Base-by-base conservation (phyloP, 37 sponge, comb jelly and placozoan genomes). In the Petrosia ficiformis region DNA sequence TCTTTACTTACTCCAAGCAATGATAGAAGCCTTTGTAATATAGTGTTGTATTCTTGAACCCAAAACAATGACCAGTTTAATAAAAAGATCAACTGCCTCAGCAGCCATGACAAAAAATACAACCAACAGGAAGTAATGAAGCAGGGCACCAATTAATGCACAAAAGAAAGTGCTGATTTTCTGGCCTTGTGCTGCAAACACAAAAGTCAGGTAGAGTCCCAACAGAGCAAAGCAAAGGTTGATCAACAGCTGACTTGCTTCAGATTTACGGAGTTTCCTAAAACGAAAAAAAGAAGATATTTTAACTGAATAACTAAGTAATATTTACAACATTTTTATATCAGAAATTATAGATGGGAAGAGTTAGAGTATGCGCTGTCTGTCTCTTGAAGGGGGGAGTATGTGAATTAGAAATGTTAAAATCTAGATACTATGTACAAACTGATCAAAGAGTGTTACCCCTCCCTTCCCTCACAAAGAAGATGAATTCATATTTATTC, bases 101-200 rank as follows among this genome's bases (percentile, higher is more conserved):
- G 84, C 84, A 40, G 77, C 77, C 84, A 83, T 83, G 22, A 25
- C 10, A 37, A 76, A 59, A 71, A 76, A 76, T 14, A 59, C 57
- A 16, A 40, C 84, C 31, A 83, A 65, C 54, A 83, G 44, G 84
- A 83, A 83, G 84, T 76, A 83, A 59, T 83, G 84, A 19, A 83
- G 43, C 1, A 83, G 65, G 16, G 64, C 76, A 31, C 69, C 75
- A 1, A 68, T 28, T 25, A 76, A 5, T 3, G 57, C 77, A 76
- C 84, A 83, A 36, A 70, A 24, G 3, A 14, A 58, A 33, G 31
- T 38, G 0, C 33, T 54, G 4, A 59, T 22, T 8, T 31, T 3
- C 22, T 41, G 24, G 22, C 30, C 42, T 35, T 65, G 42, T 28
- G 40, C 60, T 39, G 44, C 71, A 19, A 70, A 16, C 24, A 83